Conservation (phyloP, 2,113 vertebrate species). For the Crotalus horridus region DNA sequence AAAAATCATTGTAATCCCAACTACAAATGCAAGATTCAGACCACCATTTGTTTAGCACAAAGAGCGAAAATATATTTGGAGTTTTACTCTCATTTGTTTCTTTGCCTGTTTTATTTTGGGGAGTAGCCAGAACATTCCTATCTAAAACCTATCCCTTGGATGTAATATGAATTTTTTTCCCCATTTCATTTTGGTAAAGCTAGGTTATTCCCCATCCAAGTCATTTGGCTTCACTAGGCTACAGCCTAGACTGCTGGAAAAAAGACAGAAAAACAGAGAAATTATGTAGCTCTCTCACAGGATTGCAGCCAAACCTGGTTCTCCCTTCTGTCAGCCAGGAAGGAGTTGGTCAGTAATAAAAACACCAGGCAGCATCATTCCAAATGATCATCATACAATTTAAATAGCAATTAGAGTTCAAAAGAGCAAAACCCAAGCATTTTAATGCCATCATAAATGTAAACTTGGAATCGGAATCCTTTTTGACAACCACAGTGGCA, state of each 20-base stretch:
- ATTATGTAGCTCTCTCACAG: slow-evolving; percentile 59
- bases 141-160: neutral
- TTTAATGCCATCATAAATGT: slow-evolving; percentile 57
- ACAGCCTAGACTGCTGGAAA: neutral
- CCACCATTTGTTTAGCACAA: neutral
- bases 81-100: neutral
- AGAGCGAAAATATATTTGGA: neutral
- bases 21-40: neutral
- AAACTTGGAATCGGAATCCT: slow-evolving; percentile 65
- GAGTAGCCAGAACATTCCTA: neutral
- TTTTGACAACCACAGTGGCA: slow-evolving; percentile 71
- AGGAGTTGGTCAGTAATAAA: slow-evolving; percentile 66
- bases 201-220: neutral
- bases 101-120: neutral
- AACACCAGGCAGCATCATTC: slow-evolving; percentile 67
- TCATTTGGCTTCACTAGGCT: neutral
- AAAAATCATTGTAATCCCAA: neutral
- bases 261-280: slow-evolving; percentile 45
- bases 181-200: neutral
- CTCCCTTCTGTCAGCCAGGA: slow-evolving; percentile 65
- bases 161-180: neutral
- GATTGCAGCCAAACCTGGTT: slow-evolving; percentile 56
- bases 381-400: slow-evolving; percentile 63
- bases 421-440: slow-evolving; percentile 69
- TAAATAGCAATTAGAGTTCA: slow-evolving; percentile 64